phyloP scores from a whole-genome alignment of 1,140 invertebrate genomes.

The Pseudomyrmex cubaensis region DNA sequence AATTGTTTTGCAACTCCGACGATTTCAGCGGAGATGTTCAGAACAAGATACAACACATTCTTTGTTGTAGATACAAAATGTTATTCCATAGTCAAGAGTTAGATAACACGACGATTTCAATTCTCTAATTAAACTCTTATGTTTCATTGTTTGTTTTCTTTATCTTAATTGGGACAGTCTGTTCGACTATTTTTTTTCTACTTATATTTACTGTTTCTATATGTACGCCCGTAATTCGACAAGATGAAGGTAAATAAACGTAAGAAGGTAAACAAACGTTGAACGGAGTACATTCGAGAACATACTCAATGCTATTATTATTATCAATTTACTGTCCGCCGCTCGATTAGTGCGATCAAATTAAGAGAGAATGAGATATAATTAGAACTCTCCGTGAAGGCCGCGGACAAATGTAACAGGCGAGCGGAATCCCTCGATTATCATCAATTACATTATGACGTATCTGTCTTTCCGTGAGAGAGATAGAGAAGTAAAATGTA shows the following conservation, averaged over 20 bases:
- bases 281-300: not conserved
- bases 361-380: not conserved
- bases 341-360: not conserved
- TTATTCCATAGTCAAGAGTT: too few relatives aligned
- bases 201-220: not conserved
- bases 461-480: too few relatives aligned
- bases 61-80: too few relatives aligned
- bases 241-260: not conserved
- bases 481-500: too few relatives aligned
- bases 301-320: not conserved
- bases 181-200: not conserved
- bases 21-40: too few relatives aligned
- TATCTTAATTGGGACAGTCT: not conserved
- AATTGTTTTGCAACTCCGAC: constrained; percentile 3
- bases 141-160: not conserved
- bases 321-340: too few relatives aligned
- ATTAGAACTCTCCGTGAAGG: not conserved
- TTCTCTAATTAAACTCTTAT: too few relatives aligned
- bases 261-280: not conserved
- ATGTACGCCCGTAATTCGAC: not conserved
- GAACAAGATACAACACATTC: too few relatives aligned
- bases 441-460: too few relatives aligned
- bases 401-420: not conserved
- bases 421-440: too few relatives aligned
- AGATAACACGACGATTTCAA: too few relatives aligned